Base-by-base conservation (phyloP, 2,797 vertebrate genomes). In the Coilia nasus region DNA sequence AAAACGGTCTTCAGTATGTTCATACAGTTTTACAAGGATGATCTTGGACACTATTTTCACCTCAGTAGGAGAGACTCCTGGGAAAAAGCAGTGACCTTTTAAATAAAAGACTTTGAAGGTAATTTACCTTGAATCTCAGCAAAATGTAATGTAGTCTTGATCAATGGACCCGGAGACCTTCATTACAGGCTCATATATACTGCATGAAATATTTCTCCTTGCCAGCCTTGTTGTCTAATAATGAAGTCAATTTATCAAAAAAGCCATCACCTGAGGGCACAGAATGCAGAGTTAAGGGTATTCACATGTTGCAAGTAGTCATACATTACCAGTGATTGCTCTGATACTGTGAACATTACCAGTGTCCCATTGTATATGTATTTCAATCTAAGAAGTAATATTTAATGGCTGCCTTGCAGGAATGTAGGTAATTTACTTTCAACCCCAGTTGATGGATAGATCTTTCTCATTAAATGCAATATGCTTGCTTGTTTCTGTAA, bases 221-320 rank as follows among this genome's bases (percentile, higher is more conserved):
- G 62, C 62, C 62, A 25, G 2, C 62, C 28, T 28, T 64, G 62
- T 28, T 28, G 23, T 64, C 28, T 23, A 28, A 25, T 64, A 64
- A 64, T 64, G 62, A 64, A 28, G 62, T 64, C 62, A 0, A 28
- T 64, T 64, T 64, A 64, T 64, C 23, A 64, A 64, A 64, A 64
- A 64, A 64, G n/a, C 25, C 60, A 25, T 28, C 23, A 64, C 23
- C 62, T 28, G 9, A 64, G 9, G 62, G 0, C 62, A 64, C 23
- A 28, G 57, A 25, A 23, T 64, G 28, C 23, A 28, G 57, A 25
- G 62, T 64, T 64, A 64, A 14, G 62, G 23, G 23, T 64, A n/a
- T 28, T 23, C 9, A 28, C 62, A 64, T 64, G 62, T 64, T 28
- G 23, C 62, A 64, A 28, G 62, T 14, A 3, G 11, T 28, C 62